Percentiles rank a stretch among this genome's conserved stretches.
These are phyloP conservation scores for Drosophila dunni DNA, from an alignment of 1,140 invertebrate species.

Conservation along the genomic window DNA sequence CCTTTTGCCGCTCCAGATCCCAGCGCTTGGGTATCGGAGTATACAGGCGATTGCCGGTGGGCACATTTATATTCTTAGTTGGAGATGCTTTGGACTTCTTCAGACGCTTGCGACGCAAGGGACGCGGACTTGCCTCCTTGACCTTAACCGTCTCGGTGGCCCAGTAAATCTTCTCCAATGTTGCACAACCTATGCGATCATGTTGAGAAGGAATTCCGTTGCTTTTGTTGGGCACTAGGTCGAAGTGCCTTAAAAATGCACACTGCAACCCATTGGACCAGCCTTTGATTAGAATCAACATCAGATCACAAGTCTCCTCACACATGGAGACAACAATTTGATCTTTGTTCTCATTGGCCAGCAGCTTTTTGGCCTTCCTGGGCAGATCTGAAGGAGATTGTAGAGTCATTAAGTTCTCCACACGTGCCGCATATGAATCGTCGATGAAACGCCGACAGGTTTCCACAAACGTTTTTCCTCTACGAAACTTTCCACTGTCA, in stretches of 20 bases:
- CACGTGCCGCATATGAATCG: conserved; percentile 30
- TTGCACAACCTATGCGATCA: not conserved
- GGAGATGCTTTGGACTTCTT: conserved; percentile 25
- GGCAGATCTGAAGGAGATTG: conserved; percentile 25
- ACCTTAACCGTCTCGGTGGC: conserved; percentile 12
- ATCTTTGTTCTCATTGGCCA: conserved; percentile 15
- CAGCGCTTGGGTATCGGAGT: conserved; percentile 39
- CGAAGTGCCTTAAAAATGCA: conserved; percentile 35
- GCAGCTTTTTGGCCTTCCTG: conserved; percentile 31
- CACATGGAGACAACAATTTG: conserved; percentile 37
- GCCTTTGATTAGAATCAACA: not conserved
- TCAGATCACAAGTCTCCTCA: not conserved
- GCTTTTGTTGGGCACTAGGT: not conserved
- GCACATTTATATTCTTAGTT: conserved; percentile 24
- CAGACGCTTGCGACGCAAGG: conserved; percentile 12
- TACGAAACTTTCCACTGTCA: conserved; percentile 6
- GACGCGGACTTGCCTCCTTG: not conserved
- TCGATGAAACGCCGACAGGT: conserved; percentile 20
- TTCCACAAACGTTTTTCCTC: conserved; percentile 31
- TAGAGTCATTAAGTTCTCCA: conserved; percentile 43
- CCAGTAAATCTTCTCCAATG: conserved; percentile 29
- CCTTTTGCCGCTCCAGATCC: conserved; percentile 41
- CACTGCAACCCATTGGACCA: conserved; percentile 35
- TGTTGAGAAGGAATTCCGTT: conserved; percentile 5
- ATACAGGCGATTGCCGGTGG: conserved; percentile 17